Base-by-base conservation (phyloP, 2,797 vertebrate genomes). In the Chromis chromis region DNA sequence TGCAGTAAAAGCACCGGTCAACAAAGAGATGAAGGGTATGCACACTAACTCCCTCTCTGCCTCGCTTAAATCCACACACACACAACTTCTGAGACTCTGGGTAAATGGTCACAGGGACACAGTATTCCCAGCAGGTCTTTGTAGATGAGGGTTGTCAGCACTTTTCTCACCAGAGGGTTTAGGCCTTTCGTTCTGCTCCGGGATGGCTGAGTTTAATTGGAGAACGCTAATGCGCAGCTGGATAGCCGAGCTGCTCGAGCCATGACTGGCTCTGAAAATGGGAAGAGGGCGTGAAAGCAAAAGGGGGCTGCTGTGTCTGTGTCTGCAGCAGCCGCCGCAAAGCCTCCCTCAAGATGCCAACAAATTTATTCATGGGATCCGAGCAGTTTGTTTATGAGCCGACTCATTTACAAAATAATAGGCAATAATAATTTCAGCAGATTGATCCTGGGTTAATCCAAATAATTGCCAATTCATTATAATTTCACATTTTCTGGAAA, bases 401-500 rank as follows among this genome's bases (percentile, higher is more conserved):
- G 64, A 76, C 84, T 93, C 81, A 88, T 93, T 93, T 91, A 86
- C 69, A 88, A 82, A 92, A 91, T 89, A 89, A 92, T 88, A 91
- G 88, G 89, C 88, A 83, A 80, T 88, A 89, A 88, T 89, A 86
- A 88, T 92, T 90, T 86, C 77, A 56, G 74, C 69, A 74, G 77
- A 89, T 86, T 90, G 90, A 91, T 91, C 87, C 78, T 40, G 76
- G 88, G 90, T 91, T 93, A 90, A 92, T 91, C 82, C 85, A 86
- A 87, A 91, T 90, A 88, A 91, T 91, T 88, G 85, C 69, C 83
- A 86, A 86, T 90, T 90, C 78, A 89, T 89, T 85, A 72, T 65
- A 79, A 90, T 84, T 86, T 71, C 76, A 81, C 58, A 85, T 88
- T 90, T 87, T 82, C 79, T 83, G 82, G 83, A 83, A 85, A 83